These are phyloP conservation scores for Acanthopagrus latus DNA, from an alignment of 2,797 vertebrate species.

Conservation along the genomic window DNA sequence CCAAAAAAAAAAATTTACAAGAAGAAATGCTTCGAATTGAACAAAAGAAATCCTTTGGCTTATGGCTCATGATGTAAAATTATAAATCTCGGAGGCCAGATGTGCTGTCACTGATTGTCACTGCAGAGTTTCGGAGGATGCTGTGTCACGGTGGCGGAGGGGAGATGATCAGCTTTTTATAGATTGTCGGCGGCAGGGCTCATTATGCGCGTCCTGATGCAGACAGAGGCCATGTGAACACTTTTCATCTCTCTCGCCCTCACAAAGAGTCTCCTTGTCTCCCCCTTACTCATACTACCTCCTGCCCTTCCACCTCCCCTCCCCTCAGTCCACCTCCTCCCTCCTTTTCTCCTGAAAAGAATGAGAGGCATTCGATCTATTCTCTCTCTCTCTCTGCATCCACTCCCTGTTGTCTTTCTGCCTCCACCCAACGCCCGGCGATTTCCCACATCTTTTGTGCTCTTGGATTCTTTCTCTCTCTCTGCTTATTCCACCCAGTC, in stretches of 20 bases:
- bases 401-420: conserved; percentile 53
- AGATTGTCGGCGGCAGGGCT: conserved; percentile 35
- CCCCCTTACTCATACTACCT: conserved; percentile 38
- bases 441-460: conserved; percentile 70
- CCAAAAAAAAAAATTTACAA: no score
- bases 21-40: not conserved
- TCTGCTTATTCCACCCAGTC: conserved; percentile 42
- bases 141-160: conserved; percentile 30
- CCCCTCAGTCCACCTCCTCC: conserved; percentile 43
- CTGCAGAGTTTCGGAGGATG: conserved; percentile 6
- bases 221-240: conserved; percentile 70
- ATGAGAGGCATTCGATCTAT: conserved; percentile 73
- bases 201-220: conserved; percentile 47
- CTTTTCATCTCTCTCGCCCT: conserved; percentile 55
- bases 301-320: conserved; percentile 44
- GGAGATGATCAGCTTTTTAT: conserved; percentile 17
- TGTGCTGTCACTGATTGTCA: conserved; percentile 6
- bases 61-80: not conserved
- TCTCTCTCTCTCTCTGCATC: conserved; percentile 62
- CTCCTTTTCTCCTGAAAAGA: conserved; percentile 68
- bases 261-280: conserved; percentile 77
- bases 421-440: conserved; percentile 46
- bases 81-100: conserved; percentile 14
- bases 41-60: not conserved
- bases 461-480: conserved; percentile 45